These are phyloP conservation scores for Sitophilus oryzae DNA, from an alignment of 1,140 invertebrate genomes.

Conservation along the genomic window DNA sequence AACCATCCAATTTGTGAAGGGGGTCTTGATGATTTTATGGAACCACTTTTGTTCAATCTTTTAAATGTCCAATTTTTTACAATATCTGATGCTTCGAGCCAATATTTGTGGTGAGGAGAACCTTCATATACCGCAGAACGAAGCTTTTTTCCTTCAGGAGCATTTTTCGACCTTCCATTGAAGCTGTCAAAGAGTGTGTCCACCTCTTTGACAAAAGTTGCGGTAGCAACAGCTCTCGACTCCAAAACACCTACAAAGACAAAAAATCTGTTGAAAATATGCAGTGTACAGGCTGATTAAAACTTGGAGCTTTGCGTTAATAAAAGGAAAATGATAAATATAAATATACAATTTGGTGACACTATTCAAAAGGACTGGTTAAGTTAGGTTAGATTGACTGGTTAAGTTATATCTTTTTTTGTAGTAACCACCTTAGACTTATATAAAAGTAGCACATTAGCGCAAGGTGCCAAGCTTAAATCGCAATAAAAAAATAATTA, in stretches of 20 bases:
- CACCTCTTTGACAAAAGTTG: slow-evolving; percentile 22
- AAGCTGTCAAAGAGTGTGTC: slow-evolving; percentile 27
- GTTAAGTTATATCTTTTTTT: slow-evolving; percentile 3
- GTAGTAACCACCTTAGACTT: no score
- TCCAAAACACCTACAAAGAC: slow-evolving; percentile 15
- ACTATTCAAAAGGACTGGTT: no score
- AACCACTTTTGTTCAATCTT: slow-evolving; percentile 12
- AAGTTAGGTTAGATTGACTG: neutral
- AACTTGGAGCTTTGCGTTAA: no score
- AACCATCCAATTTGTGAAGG: no score
- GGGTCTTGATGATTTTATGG: slow-evolving; percentile 7
- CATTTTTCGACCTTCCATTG: slow-evolving; percentile 14
- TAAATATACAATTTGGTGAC: no score
- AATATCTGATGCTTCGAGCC: slow-evolving; percentile 16
- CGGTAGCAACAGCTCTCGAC: slow-evolving; percentile 19
- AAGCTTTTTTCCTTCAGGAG: slow-evolving; percentile 21
- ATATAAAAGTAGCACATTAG: no score
- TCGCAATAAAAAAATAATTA: no score
- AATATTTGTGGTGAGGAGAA: slow-evolving; percentile 16
- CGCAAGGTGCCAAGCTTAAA: no score
- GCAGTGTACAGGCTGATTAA: no score
- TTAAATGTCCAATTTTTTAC: slow-evolving; percentile 19
- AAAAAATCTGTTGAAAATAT: no score
- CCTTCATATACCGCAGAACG: slow-evolving; percentile 13
- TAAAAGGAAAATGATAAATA: no score